These are phyloP conservation scores for Anaspis maculata DNA, from an alignment of 2,888 invertebrate genomes.

Conservation along the genomic window DNA sequence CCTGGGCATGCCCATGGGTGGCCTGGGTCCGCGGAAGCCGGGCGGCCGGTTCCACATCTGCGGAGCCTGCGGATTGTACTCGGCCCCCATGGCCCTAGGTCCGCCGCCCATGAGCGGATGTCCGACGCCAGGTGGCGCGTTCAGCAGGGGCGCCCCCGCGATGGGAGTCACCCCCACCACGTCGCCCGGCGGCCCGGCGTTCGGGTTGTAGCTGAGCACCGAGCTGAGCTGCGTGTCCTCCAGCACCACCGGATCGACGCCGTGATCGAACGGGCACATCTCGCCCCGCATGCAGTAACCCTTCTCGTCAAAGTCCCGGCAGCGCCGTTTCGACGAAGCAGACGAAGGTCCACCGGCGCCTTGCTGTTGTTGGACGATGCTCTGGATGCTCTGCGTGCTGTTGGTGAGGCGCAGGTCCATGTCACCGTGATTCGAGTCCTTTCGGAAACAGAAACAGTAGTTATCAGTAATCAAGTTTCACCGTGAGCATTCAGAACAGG, in stretches of 20 bases:
- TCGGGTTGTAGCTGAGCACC: constrained; percentile 46
- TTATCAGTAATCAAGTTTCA: too few relatives aligned
- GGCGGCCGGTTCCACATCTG: constrained; percentile 37
- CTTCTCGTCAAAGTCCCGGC: constrained; percentile 72
- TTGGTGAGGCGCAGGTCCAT: constrained; percentile 45
- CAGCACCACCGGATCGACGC: constrained; percentile 89
- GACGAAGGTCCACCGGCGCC: too few relatives aligned
- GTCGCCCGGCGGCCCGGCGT: constrained; percentile 23
- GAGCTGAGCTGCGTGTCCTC: constrained; percentile 67
- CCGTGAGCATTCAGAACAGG: too few relatives aligned
- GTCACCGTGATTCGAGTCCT: constrained; percentile 51
- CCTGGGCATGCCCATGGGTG: constrained; percentile 25
- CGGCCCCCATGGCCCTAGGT: constrained; percentile 27
- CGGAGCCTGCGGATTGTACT: constrained; percentile 41
- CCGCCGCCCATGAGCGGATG: constrained; percentile 35
- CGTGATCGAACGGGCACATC: constrained; percentile 95
- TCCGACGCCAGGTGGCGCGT: constrained; percentile 36
- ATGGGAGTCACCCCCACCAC: too few relatives aligned
- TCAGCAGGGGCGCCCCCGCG: constrained; percentile 22
- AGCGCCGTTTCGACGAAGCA: constrained; percentile 7
- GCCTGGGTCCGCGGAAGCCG: constrained; percentile 33
- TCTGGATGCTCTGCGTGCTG: constrained; percentile 47
- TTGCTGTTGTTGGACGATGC: constrained; percentile 41
- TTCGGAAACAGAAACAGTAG: too few relatives aligned
- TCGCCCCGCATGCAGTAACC: constrained; percentile 85